Evolutionary conservation across 2,888 invertebrate species (phyloP).

Genomic region (Ophioninae sp.): DNA sequence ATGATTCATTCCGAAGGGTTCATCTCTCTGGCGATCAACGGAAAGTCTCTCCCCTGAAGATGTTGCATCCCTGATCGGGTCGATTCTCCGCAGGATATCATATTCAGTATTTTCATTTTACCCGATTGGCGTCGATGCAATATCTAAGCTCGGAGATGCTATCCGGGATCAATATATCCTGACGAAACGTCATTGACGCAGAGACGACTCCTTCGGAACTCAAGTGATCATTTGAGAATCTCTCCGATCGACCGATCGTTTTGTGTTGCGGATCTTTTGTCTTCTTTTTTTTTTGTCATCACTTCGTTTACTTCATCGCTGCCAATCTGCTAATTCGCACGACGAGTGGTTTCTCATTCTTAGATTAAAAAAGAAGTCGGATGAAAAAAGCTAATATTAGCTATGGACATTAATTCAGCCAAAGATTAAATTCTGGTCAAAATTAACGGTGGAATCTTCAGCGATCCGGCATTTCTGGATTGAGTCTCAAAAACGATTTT

Average conservation of each 20-base stretch:
- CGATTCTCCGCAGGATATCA: not conserved
- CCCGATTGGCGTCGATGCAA: not conserved
- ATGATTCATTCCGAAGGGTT: slow-evolving; percentile 64
- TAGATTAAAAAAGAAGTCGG: not conserved
- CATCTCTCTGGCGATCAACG: not conserved
- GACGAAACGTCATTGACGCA: not conserved
- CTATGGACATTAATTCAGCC: too few relatives aligned
- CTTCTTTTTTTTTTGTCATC: slow-evolving; percentile 4
- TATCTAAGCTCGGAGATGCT: not conserved
- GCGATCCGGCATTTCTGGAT: too few relatives aligned
- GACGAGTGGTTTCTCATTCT: slow-evolving; percentile 32
- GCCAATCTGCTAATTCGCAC: slow-evolving; percentile 27
- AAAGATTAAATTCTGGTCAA: too few relatives aligned
- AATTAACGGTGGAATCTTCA: too few relatives aligned
- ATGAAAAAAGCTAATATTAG: not conserved
- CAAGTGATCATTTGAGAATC: not conserved
- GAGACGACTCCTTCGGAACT: slow-evolving; percentile 14
- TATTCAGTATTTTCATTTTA: too few relatives aligned
- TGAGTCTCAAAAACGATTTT: too few relatives aligned
- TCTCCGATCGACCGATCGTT: slow-evolving; percentile 16
- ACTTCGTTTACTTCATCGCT: slow-evolving; percentile 51
- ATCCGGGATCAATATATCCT: not conserved
- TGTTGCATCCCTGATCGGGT: not conserved
- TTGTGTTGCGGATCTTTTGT: slow-evolving; percentile 19
- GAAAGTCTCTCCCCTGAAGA: slow-evolving; percentile 1